A percentile compares a stretch with the other conserved stretches of the same genome.
phyloP scores from a whole-genome alignment of 2,888 invertebrate genomes.

The Drosophila emarginata region DNA sequence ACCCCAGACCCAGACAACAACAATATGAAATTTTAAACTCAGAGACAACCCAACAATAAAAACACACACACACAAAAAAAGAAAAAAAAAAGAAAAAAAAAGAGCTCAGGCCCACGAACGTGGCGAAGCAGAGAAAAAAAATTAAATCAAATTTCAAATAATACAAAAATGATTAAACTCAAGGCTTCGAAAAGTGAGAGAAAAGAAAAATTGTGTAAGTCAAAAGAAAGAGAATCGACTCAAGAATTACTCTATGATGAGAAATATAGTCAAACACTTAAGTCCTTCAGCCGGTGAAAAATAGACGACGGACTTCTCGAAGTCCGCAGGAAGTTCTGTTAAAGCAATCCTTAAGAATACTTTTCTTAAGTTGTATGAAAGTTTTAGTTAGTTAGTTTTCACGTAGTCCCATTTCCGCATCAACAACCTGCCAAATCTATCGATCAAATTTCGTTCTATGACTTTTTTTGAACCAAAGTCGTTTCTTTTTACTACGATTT shows the following conservation, averaged over 20 bases:
- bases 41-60: constrained; percentile 58
- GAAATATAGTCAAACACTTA: too few species aligned
- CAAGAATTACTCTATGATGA: neutral
- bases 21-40: constrained; percentile 74
- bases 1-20: constrained; percentile 29
- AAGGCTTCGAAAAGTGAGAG: constrained; percentile 49
- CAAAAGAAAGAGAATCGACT: neutral
- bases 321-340: too few species aligned
- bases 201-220: constrained; percentile 1
- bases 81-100: constrained; percentile 23
- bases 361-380: too few species aligned
- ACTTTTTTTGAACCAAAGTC: too few species aligned
- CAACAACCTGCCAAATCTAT: too few species aligned
- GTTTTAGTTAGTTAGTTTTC: too few species aligned
- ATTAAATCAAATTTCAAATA: constrained; percentile 69
- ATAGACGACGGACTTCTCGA: too few species aligned
- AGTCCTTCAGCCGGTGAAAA: too few species aligned
- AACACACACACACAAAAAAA: constrained; percentile 43
- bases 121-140: constrained; percentile 19
- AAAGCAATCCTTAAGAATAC: too few species aligned
- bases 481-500: too few species aligned
- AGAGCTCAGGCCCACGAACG: constrained; percentile 13
- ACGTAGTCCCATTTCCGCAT: too few species aligned
- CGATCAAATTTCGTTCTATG: too few species aligned
- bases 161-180: constrained; percentile 48